These are phyloP conservation scores for Petrolisthes cinctipes DNA, from an alignment of 2,888 invertebrate genomes.

Conservation along the genomic window DNA sequence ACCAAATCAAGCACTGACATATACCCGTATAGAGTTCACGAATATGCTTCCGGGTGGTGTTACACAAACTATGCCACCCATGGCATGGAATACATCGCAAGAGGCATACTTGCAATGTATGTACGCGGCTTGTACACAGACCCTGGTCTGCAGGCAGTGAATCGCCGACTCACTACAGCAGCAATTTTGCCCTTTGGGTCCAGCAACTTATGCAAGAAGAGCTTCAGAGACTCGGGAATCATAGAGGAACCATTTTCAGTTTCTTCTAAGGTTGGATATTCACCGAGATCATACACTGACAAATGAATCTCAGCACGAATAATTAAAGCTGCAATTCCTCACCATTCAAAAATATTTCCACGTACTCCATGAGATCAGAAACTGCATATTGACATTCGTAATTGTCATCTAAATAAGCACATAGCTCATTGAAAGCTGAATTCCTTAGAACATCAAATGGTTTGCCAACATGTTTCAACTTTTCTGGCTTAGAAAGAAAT, in stretches of 20 bases:
- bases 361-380: slow-evolving; percentile 40
- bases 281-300: slow-evolving; percentile 15
- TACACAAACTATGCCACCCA: slow-evolving; percentile 43
- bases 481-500: slow-evolving; percentile 14
- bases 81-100: slow-evolving; percentile 15
- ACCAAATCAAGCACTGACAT: too few relatives aligned
- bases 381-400: slow-evolving; percentile 11
- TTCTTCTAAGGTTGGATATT: slow-evolving; percentile 22
- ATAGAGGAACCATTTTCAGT: slow-evolving; percentile 19
- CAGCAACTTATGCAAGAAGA: slow-evolving; percentile 16
- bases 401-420: slow-evolving; percentile 19
- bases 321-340: slow-evolving; percentile 26
- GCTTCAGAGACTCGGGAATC: slow-evolving; percentile 27
- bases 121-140: slow-evolving; percentile 26
- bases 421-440: slow-evolving; percentile 27
- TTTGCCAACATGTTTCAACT: slow-evolving; percentile 25
- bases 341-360: slow-evolving; percentile 30
- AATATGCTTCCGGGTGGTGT: too few relatives aligned
- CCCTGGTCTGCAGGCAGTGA: slow-evolving; percentile 20
- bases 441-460: slow-evolving; percentile 27
- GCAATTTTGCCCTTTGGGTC: slow-evolving; percentile 16
- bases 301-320: slow-evolving; percentile 25
- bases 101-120: slow-evolving; percentile 35
- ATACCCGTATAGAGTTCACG: too few relatives aligned
- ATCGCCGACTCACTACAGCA: slow-evolving; percentile 2